A percentile compares a stretch with the other conserved stretches of the same genome.
These are phyloP conservation scores for Caenorhabditis becei DNA, from an alignment of 2,888 invertebrate genomes.

Conservation along the genomic window DNA sequence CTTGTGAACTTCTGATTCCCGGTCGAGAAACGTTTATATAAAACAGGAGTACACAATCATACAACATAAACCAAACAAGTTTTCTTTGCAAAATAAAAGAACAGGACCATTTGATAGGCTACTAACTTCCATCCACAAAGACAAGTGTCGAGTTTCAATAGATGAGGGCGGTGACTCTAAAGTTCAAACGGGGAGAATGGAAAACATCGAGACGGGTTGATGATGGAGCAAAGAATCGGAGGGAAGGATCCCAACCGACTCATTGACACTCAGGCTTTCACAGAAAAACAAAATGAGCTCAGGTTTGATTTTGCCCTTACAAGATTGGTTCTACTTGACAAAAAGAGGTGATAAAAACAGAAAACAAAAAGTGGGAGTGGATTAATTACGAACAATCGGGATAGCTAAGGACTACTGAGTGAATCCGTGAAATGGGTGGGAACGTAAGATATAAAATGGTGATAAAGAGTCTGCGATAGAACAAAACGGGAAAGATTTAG, in stretches of 20 bases:
- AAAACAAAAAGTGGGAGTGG: slow-evolving; percentile 12
- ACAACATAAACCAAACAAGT: slow-evolving; percentile 20
- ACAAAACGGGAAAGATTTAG: slow-evolving; percentile 11
- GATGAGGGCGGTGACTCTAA: neutral
- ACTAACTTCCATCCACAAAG: slow-evolving; percentile 14
- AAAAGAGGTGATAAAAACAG: slow-evolving; percentile 36
- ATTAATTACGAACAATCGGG: slow-evolving; percentile 15
- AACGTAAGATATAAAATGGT: slow-evolving; percentile 18
- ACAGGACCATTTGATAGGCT: slow-evolving; percentile 22
- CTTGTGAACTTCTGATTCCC: too few relatives aligned
- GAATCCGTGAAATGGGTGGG: neutral
- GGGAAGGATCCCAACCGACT: neutral
- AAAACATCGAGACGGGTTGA: slow-evolving; percentile 11
- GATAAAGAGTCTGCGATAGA: slow-evolving; percentile 12
- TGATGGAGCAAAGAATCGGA: neutral
- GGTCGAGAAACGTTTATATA: slow-evolving; percentile 22
- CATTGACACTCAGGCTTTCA: slow-evolving; percentile 9
- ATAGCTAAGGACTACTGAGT: neutral
- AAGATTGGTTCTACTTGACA: slow-evolving; percentile 50
- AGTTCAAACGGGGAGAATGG: neutral
- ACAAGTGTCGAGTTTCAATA: slow-evolving; percentile 1
- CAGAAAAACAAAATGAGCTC: slow-evolving; percentile 17
- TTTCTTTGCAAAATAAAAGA: slow-evolving; percentile 10
- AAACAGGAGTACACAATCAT: slow-evolving; percentile 38
- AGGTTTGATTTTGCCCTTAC: slow-evolving; percentile 28